A percentile compares a stretch with the other conserved stretches of the same genome.
phyloP scores from a whole-genome alignment of 2,888 invertebrate genomes.

The Epistrophe grossulariae region DNA sequence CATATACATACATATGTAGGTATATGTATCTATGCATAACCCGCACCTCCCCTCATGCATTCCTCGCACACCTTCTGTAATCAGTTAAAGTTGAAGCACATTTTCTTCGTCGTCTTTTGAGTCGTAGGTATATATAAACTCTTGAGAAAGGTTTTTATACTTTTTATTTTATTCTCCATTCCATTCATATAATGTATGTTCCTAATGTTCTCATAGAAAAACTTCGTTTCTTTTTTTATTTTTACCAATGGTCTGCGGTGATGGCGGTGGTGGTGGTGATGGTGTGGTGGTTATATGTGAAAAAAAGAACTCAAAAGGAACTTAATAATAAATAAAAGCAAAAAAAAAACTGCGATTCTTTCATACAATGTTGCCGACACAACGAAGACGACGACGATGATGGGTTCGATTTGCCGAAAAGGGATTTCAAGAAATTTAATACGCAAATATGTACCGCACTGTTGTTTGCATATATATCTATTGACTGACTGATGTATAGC shows the following conservation, averaged over 20 bases:
- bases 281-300: neutral
- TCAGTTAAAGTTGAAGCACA: constrained; percentile 73
- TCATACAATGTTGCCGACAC: constrained; percentile 52
- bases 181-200: constrained; percentile 38
- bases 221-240: constrained; percentile 3
- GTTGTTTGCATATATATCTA: neutral
- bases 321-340: constrained; percentile 27
- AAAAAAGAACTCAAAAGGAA: constrained; percentile 7
- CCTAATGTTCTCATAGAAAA: constrained; percentile 50
- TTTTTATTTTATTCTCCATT: constrained; percentile 10
- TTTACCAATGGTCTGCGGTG: constrained; percentile 26
- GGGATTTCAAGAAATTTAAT: constrained; percentile 73
- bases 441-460: constrained; percentile 51
- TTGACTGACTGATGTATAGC: too few relatives aligned
- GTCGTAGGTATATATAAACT: constrained; percentile 21
- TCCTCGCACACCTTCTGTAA: constrained; percentile 57
- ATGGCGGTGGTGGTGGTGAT: neutral
- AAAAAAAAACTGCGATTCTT: constrained; percentile 7
- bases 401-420: constrained; percentile 61
- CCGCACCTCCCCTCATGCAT: neutral
- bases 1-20: neutral
- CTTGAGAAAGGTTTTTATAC: constrained; percentile 37
- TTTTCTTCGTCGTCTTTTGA: constrained; percentile 59
- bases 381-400: neutral
- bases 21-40: neutral